These are phyloP conservation scores for Asbolus verrucosus DNA, from an alignment of 1,140 invertebrate genomes.

Conservation along the genomic window DNA sequence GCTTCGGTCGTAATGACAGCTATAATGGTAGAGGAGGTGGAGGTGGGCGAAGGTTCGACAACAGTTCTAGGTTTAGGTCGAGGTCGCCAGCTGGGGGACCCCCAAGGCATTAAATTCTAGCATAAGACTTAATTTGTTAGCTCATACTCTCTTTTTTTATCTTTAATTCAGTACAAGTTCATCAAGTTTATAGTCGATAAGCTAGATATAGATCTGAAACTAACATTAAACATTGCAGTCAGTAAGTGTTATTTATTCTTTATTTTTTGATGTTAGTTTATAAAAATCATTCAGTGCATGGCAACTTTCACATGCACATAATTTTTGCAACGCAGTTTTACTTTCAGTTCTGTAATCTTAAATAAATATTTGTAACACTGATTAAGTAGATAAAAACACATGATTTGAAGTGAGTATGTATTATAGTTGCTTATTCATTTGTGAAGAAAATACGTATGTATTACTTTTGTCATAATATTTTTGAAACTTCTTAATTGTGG, in stretches of 20 bases:
- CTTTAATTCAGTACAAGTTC: slow-evolving; percentile 8
- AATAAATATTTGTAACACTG: too few relatives aligned
- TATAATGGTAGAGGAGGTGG: slow-evolving; percentile 52
- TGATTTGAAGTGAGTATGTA: too few relatives aligned
- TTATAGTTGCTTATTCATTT: too few relatives aligned
- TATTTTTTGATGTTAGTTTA: too few relatives aligned
- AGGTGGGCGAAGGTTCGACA: slow-evolving; percentile 59
- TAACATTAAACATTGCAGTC: neutral
- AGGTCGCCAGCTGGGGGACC: slow-evolving; percentile 58
- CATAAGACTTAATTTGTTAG: neutral
- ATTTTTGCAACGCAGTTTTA: too few relatives aligned
- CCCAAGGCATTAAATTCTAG: slow-evolving; percentile 56
- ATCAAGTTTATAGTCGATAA: neutral
- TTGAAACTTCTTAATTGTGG: too few relatives aligned
- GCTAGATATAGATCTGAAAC: slow-evolving; percentile 16
- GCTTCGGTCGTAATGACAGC: slow-evolving; percentile 48
- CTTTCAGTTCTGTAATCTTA: too few relatives aligned
- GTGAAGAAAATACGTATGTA: too few relatives aligned
- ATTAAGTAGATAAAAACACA: too few relatives aligned
- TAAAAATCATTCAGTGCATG: too few relatives aligned
- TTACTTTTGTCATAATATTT: too few relatives aligned
- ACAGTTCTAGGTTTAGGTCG: slow-evolving; percentile 60
- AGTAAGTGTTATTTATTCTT: neutral
- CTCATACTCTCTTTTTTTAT: slow-evolving; percentile 5
- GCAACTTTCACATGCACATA: too few relatives aligned